Percentiles rank a stretch among this genome's conserved stretches.
These are phyloP conservation scores for Chelonus formosanus DNA, from an alignment of 2,888 invertebrate species.

Conservation along the genomic window DNA sequence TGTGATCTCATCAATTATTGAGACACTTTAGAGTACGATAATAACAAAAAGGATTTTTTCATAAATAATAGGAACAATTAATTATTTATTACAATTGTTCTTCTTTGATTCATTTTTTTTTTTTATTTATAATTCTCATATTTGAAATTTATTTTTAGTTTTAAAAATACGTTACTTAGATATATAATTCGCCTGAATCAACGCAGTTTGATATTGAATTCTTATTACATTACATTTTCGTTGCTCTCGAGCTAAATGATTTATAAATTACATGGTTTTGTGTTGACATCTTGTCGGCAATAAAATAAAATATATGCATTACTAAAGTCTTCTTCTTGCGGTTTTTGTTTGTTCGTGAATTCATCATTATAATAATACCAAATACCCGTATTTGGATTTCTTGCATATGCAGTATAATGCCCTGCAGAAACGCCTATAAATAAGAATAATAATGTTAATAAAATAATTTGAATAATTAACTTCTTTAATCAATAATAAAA, in stretches of 20 bases:
- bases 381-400: slow-evolving; percentile 68
- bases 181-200: too few relatives aligned
- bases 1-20: slow-evolving; percentile 7
- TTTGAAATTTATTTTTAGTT: too few relatives aligned
- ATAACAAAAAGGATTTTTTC: too few relatives aligned
- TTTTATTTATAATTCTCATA: too few relatives aligned
- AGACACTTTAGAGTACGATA: background rate
- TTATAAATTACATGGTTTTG: slow-evolving; percentile 63
- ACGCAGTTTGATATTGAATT: too few relatives aligned
- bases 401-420: slow-evolving; percentile 72
- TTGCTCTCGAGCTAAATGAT: slow-evolving; percentile 32
- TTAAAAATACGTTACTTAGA: too few relatives aligned
- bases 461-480: slow-evolving; percentile 5
- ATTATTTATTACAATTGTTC: too few relatives aligned
- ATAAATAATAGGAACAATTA: too few relatives aligned
- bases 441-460: slow-evolving; percentile 18
- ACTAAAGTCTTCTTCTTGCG: slow-evolving; percentile 70
- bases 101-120: too few relatives aligned
- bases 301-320: slow-evolving; percentile 74
- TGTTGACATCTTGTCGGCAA: slow-evolving; percentile 67
- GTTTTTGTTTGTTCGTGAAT: slow-evolving; percentile 67
- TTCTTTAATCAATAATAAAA: slow-evolving; percentile 2
- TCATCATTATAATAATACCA: slow-evolving; percentile 74
- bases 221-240: background rate
- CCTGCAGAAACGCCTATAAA: slow-evolving; percentile 69